Percentiles rank a stretch among this genome's conserved stretches.
These are phyloP conservation scores for Sarcoramphus papa DNA, from an alignment of 2,797 vertebrate species.

Conservation along the genomic window DNA sequence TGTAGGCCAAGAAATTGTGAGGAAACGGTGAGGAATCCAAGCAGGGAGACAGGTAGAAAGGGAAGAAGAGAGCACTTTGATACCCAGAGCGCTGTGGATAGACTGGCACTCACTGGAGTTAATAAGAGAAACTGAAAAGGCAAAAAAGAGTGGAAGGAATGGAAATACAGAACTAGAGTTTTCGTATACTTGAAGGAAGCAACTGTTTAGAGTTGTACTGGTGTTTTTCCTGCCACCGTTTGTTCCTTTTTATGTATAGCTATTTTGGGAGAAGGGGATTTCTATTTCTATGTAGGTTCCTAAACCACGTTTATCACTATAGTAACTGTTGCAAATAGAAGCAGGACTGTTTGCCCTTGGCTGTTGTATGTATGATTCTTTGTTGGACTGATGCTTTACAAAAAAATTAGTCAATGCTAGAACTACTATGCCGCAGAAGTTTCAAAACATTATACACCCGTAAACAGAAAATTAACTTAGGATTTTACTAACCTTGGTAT, in stretches of 20 bases:
- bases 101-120: background rate
- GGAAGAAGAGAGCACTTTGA: background rate
- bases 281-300: slow-evolving; percentile 37
- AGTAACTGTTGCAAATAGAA: slow-evolving; percentile 24
- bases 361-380: background rate
- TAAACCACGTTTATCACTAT: background rate
- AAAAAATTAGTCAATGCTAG: background rate
- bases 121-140: background rate
- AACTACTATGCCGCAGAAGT: background rate
- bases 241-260: slow-evolving; percentile 32
- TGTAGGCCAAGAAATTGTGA: background rate
- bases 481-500: background rate
- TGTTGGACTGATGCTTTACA: background rate
- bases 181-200: background rate
- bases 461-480: background rate
- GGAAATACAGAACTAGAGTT: background rate
- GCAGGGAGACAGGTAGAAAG: rapidly evolving
- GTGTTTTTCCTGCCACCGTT: background rate
- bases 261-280: slow-evolving; percentile 42
- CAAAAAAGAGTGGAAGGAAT: background rate
- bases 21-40: background rate
- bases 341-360: background rate
- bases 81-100: background rate
- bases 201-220: slow-evolving; percentile 3
- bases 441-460: background rate